These are phyloP conservation scores for Arenaria interpres DNA, from an alignment of 2,113 vertebrate genomes.

Conservation along the genomic window DNA sequence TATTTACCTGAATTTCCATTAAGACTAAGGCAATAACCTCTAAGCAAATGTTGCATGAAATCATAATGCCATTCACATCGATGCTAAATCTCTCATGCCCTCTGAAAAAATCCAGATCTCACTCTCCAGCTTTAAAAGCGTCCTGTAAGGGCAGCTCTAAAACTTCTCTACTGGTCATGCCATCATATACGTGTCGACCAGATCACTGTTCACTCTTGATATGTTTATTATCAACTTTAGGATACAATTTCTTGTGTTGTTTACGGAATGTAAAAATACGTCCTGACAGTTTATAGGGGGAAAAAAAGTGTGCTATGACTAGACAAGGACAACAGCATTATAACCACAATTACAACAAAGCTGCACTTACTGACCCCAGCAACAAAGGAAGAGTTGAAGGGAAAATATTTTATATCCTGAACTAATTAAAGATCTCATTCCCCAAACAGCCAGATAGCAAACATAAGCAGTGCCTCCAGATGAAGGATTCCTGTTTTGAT, in stretches of 20 bases:
- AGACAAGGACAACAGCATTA: slow-evolving; percentile 54
- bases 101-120: neutral
- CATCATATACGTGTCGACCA: neutral
- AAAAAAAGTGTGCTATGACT: slow-evolving; percentile 35
- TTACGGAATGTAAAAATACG: slow-evolving; percentile 36
- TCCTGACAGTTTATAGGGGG: slow-evolving; percentile 41
- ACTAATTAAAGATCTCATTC: slow-evolving; percentile 79
- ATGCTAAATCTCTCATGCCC: neutral
- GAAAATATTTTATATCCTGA: slow-evolving; percentile 72
- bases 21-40: slow-evolving; percentile 2
- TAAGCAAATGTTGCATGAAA: slow-evolving; percentile 40
- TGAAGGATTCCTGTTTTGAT: slow-evolving; percentile 70
- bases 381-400: slow-evolving; percentile 53
- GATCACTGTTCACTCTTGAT: neutral
- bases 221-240: slow-evolving; percentile 26
- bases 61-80: neutral
- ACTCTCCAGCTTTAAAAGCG: neutral
- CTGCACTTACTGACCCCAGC: slow-evolving; percentile 64
- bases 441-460: slow-evolving; percentile 64
- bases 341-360: slow-evolving; percentile 65
- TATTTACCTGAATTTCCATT: slow-evolving; percentile 6
- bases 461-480: slow-evolving; percentile 46
- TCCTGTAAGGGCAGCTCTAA: neutral
- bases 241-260: slow-evolving; percentile 30
- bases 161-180: neutral